Conservation (phyloP, 2,113 vertebrate species). For the Cromileptes altivelis region DNA sequence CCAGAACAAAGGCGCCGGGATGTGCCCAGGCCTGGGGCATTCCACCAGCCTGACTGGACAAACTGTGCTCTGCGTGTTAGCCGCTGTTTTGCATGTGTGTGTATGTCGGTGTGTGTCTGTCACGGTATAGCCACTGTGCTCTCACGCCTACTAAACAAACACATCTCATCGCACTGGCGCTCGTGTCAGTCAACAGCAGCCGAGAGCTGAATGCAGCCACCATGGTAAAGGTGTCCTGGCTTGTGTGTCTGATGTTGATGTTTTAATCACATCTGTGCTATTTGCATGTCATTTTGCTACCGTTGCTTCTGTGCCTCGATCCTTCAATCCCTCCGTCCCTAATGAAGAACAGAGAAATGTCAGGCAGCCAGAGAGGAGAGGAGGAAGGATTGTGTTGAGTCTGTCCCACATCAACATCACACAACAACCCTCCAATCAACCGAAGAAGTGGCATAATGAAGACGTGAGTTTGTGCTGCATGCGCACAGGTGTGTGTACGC, state of each 20-base stretch:
- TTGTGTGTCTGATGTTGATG: constrained; percentile 22
- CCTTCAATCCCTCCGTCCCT: constrained; percentile 24
- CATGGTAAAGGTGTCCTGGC: neutral
- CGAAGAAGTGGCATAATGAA: constrained; percentile 62
- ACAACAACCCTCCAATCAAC: constrained; percentile 65
- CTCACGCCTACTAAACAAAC: constrained; percentile 66
- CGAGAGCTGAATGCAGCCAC: neutral
- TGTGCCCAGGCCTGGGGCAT: constrained; percentile 31
- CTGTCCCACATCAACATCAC: constrained; percentile 36
- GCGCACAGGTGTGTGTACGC: constrained; percentile 28
- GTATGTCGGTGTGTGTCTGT: neutral
- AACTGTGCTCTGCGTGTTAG: neutral
- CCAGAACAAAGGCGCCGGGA: constrained; percentile 53
- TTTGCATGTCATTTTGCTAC: constrained; percentile 45
- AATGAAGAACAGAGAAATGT: constrained; percentile 67
- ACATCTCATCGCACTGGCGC: constrained; percentile 8
- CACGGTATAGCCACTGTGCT: constrained; percentile 18
- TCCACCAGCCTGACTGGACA: constrained; percentile 30
- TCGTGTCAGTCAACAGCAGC: constrained; percentile 43
- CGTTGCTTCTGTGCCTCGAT: constrained; percentile 7
- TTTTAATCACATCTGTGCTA: constrained; percentile 65
- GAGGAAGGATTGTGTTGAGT: constrained; percentile 23
- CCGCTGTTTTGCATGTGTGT: neutral
- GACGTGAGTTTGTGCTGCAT: constrained; percentile 33
- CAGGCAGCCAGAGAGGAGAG: constrained; percentile 34